Base-by-base conservation (phyloP, 2,888 invertebrate species). In the Latrodectus hesperus region DNA sequence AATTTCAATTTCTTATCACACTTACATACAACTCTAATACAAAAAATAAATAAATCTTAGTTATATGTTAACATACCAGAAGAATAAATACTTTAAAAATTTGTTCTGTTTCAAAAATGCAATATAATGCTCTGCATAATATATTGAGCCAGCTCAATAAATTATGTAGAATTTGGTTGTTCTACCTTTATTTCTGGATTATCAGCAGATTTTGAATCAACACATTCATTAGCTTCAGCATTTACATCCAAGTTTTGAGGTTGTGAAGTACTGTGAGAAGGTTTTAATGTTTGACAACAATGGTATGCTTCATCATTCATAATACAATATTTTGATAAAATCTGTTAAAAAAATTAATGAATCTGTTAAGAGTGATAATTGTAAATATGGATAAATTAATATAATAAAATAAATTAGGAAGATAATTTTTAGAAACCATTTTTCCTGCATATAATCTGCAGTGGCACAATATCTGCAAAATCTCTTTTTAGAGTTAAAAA, bases 281-380 rank as follows among this genome's bases (percentile, higher is more conserved):
- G 80, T 76, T 88, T 88, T 9, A 88, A 16, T 52, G 88, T 88
- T 51, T 74, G 78, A 75, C 88, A 88, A 60, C 53, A 80, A n/a
- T 73, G 80, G 26, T 88, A 88, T 11, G 80, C 26, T 53, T 83
- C 84, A 51, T 88, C 76, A 76, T 88, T 88, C 4, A 84, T 26
- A 10, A 55, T 51, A 77, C 88, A 88, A 16, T 80, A 79, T 11
- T 84, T 83, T 0, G 88, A 71, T 26, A 88, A 68, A 12, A 88
- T 80, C 88, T 88, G n/a, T 8, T 26, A 14, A 73, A 65, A 67
- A 26, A 26, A n/a, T 12, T 17, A 67, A 67, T 52, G 22, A 51
- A 17, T 22, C 22, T 22, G 22, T 22, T 22, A 52, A 52, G 16
- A 73, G 6, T 17, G 16, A 6, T 38, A 38, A 38, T 38, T 38